Base-by-base conservation (phyloP, 2,797 vertebrate genomes). In the Bovichtus diacanthus region DNA sequence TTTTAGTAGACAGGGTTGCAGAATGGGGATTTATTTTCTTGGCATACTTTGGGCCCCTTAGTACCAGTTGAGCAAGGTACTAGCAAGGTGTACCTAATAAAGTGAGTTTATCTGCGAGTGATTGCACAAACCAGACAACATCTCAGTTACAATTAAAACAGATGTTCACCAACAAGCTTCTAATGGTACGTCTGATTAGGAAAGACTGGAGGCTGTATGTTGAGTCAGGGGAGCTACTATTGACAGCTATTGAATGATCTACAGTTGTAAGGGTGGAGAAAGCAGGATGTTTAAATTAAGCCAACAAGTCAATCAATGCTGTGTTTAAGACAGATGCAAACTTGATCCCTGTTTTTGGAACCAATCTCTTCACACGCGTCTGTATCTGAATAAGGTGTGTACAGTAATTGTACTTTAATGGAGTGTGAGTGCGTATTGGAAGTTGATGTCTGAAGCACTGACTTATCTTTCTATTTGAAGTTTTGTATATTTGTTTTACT, bases 231-330 rank as follows among this genome's bases (percentile, higher is more conserved):
- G 84, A 91, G 87, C 81, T 55, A 23, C 78, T 92, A 93, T 91
- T 92, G 91, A 93, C 90, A 87, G 78, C 75, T 87, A 92, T 87
- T 85, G 90, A 94, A 90, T 83, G 87, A 94, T 94, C 88, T 93
- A 87, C 86, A 89, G 90, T 92, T 83, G 90, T 87, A 83, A 68
- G 71, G 69, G 82, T 76, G 78, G 89, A 85, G 86, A 87, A 92
- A 89, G 82, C 89, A 89, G 85, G 88, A 88, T 89, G 89, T 88
- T 87, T 92, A 92, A 92, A 93, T 91, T 83, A 93, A 93, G 85
- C 82, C 74, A 91, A 91, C 86, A 89, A 83, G 78, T 74, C 60
- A 87, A 93, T 93, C 91, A 81, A 93, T 92, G 85, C 70, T 61
- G 81, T 62, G 85, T 82, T 90, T 83, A 85, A 86, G 82, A 88